Evolutionary conservation across 37 sponge, comb jelly and placozoan species (phyloP).

Genomic region (Cliona cf. orientalis): DNA sequence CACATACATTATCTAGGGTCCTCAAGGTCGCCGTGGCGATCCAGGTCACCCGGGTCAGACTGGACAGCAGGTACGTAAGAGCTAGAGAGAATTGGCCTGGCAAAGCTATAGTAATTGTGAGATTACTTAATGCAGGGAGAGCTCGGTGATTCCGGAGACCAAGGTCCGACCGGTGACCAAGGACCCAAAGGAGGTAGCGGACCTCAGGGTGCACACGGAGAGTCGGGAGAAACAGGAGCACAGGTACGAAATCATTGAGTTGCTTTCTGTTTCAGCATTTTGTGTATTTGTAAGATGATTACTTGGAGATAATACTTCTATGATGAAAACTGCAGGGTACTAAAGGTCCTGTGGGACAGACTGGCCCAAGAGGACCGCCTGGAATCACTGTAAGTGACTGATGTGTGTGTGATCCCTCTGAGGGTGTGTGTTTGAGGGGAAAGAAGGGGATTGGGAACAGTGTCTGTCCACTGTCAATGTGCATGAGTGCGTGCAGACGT

Average conservation of each 20-base stretch:
- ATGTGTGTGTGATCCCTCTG: conserved; percentile 40
- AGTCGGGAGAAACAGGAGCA: conserved; percentile 30
- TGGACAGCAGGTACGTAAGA: conserved; percentile 37
- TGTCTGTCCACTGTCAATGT: not conserved
- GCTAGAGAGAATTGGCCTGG: not conserved
- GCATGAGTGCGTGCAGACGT: not conserved
- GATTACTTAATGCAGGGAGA: conserved; percentile 20
- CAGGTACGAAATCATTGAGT: conserved; percentile 17
- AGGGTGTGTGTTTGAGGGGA: not conserved
- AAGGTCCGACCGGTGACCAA: conserved; percentile 30
- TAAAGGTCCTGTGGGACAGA: conserved; percentile 49
- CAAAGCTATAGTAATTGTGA: not conserved
- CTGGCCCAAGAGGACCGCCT: conserved; percentile 60
- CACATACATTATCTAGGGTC: conserved; percentile 23
- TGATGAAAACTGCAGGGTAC: conserved; percentile 24
- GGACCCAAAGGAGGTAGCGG: conserved; percentile 54
- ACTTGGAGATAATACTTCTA: not conserved
- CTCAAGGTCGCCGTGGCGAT: conserved; percentile 49
- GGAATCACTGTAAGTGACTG: conserved; percentile 37
- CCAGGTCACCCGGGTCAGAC: conserved; percentile 36
- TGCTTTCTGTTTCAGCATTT: not conserved
- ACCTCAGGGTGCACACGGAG: conserved; percentile 41
- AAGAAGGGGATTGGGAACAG: not conserved
- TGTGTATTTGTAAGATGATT: not conserved
- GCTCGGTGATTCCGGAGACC: conserved; percentile 33